Conservation (phyloP, 2,797 vertebrate species). For the Cetoscarus ocellatus region DNA sequence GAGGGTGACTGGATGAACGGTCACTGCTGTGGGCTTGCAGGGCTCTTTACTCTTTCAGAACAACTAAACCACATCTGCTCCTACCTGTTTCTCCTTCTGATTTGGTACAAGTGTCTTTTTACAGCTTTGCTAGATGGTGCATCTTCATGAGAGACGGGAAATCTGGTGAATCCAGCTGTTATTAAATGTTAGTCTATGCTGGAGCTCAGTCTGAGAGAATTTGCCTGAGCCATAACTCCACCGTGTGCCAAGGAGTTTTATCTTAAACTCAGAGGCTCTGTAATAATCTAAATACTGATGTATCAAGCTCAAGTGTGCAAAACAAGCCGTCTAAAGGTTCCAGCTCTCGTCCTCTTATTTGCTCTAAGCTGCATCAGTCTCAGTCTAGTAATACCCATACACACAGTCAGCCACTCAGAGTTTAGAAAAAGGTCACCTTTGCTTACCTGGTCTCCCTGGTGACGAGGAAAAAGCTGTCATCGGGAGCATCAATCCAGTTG, state of each 20-base stretch:
- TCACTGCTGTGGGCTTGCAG: no score
- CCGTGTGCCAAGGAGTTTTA: no score
- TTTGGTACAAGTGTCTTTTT: no score
- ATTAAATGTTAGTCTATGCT: not conserved
- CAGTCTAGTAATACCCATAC: conserved; percentile 17
- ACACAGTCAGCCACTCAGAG: conserved; percentile 62
- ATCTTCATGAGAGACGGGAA: no score
- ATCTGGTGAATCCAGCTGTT: not conserved
- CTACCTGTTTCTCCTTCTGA: no score
- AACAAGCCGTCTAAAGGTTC: conserved; percentile 21
- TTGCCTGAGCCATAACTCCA: no score
- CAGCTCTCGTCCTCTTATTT: conserved; percentile 11
- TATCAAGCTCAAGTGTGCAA: not conserved
- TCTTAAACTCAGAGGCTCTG: no score
- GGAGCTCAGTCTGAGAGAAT: no score
- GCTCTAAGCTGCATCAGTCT: not conserved
- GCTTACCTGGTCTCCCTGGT: conserved; percentile 98
- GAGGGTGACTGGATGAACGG: no score
- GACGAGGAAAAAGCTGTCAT: conserved; percentile 98
- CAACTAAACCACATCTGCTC: no score
- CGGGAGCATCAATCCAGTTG: conserved; percentile 98
- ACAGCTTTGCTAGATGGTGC: no score
- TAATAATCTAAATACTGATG: not conserved
- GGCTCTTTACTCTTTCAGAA: no score
- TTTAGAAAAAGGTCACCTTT: conserved; percentile 70